Evolutionary conservation across 2,888 invertebrate genomes (phyloP).

Genomic region (Helleia helle): DNA sequence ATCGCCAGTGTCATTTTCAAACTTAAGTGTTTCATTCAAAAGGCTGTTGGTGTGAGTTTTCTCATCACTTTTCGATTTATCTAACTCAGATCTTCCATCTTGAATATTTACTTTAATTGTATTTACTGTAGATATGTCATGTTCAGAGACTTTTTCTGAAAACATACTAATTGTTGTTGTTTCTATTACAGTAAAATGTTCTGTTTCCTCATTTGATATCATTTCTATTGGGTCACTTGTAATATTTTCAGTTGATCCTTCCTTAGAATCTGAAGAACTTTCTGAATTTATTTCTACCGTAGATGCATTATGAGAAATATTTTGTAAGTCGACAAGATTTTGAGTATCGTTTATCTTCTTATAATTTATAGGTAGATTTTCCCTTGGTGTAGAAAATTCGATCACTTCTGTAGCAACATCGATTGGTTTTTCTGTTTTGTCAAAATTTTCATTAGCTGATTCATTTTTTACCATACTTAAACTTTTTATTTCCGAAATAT

Average conservation of each 20-base stretch:
- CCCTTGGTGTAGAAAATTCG: neutral
- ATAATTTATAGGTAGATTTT: neutral
- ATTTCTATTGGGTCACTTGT: neutral
- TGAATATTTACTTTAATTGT: too few species aligned
- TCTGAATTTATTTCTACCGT: neutral
- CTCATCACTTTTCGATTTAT: too few species aligned
- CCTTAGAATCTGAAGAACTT: conserved; percentile 2
- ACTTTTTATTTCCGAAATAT: neutral
- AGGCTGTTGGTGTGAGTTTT: too few species aligned
- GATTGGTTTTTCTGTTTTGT: neutral
- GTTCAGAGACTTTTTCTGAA: neutral
- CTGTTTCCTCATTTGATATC: neutral
- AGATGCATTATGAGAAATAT: neutral
- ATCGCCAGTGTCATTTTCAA: neutral
- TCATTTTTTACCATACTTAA: neutral
- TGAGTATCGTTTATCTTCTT: neutral
- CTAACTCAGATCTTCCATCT: too few species aligned
- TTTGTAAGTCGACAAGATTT: neutral
- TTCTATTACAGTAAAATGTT: neutral
- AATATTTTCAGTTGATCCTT: conserved; percentile 1
- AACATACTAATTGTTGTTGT: neutral
- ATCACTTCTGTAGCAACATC: neutral
- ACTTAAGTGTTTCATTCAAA: neutral
- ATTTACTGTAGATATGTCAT: too few species aligned
- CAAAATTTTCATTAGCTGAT: neutral